phyloP scores from a whole-genome alignment of 2,113 vertebrate species.

The Gasterosteus nipponicus region DNA sequence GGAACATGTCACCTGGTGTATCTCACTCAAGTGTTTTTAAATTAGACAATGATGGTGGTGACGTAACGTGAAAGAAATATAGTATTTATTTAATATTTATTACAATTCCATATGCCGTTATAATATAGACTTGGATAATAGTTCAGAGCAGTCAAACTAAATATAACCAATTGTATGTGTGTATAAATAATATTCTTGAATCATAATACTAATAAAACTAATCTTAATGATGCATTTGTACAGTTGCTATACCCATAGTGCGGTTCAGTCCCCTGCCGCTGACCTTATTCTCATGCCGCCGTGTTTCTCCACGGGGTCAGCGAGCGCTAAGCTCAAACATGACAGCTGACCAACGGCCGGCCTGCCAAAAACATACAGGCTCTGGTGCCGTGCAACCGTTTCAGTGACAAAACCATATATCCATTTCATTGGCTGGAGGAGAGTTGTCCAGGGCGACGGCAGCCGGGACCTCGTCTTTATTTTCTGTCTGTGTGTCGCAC shows the following conservation, averaged over 20 bases:
- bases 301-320: conserved; percentile 35
- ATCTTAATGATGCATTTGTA: neutral
- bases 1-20: neutral
- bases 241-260: neutral
- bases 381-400: conserved; percentile 46
- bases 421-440: conserved; percentile 45
- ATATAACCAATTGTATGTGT: neutral
- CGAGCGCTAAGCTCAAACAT: conserved; percentile 52
- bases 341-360: conserved; percentile 55
- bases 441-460: neutral
- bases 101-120: too few relatives aligned
- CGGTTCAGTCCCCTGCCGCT: conserved; percentile 6
- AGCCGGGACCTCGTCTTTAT: conserved; percentile 17
- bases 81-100: too few relatives aligned
- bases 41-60: neutral
- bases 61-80: too few relatives aligned
- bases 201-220: neutral
- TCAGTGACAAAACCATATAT: conserved; percentile 51
- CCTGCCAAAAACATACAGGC: conserved; percentile 61
- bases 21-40: neutral
- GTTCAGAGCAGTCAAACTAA: too few relatives aligned
- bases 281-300: conserved; percentile 58
- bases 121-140: too few relatives aligned
- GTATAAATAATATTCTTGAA: neutral
- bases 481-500: conserved; percentile 35